Evolutionary conservation across 2,113 vertebrate genomes (phyloP), one percentile per base, ranked within the genome.

Genomic region (Lasiurus cinereus): DNA sequence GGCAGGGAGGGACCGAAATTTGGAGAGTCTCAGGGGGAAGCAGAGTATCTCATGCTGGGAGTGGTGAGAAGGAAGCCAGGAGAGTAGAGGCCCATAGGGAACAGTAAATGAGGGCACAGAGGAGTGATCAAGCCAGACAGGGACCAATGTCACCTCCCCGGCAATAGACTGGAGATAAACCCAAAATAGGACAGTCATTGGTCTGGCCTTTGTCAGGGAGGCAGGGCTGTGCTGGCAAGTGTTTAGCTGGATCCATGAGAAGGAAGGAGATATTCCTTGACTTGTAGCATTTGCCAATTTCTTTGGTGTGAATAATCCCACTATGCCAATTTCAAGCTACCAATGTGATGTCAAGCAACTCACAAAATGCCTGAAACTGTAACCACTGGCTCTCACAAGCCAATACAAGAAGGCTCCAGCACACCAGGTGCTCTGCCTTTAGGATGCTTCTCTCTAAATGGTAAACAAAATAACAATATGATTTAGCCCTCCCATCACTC

Each of bases 41-140:
- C 8, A 52, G 54, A 91, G 10, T 43, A 27, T 29, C 54, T 95
- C 50, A 11, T 18, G 67, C 83, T 27, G 50, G 50, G 39, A 85
- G 19, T 82, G 74, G 19, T 62, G 43, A 67, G 62, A 46, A 90
- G 90, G 94, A 98, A 97, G 98, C 98, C 98, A 14, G 98, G 97
- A 93, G 98, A 98, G 43, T 96, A 73, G 9, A 98, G 96, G 6
- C 98, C 98, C 98, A 98, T 96, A 98, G 97, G 48, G 98, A 97
- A 56, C 5, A 54, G 74, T 50, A 43, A 67, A 29, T 27, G 62
- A 79, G 82, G 80, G 39, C 66, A 66, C 48, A 46, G 4, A 50
- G 22, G 59, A 33, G 31, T 9, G 24, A 82, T 56, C 77, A 76
- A 77, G 8, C 79, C 46, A 67, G 22, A 48, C 14, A 79, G 19